Evolutionary conservation across 2,113 vertebrate species (phyloP).

Genomic region (Psilopsiagon aurifrons): DNA sequence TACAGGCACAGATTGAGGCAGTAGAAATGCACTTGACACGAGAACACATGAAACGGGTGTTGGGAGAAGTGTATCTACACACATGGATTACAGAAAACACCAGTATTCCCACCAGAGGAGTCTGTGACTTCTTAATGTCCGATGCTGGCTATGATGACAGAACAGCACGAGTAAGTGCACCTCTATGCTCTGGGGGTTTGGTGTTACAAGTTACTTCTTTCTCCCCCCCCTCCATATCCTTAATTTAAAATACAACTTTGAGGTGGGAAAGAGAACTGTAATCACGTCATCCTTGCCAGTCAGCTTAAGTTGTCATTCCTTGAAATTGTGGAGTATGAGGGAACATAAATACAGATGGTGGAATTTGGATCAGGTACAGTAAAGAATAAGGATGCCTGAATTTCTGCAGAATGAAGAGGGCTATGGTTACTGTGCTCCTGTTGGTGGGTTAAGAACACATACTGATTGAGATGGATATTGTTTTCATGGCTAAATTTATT

Average conservation of each 20-base stretch:
- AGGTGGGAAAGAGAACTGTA: not conserved
- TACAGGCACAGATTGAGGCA: slow-evolving; percentile 82
- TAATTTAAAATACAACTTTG: not conserved
- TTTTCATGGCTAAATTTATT: not conserved
- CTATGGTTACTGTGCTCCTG: not conserved
- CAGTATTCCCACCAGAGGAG: slow-evolving; percentile 89
- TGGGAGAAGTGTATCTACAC: slow-evolving; percentile 94
- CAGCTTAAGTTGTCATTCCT: not conserved
- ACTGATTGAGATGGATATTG: not conserved
- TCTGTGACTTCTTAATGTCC: slow-evolving; percentile 89
- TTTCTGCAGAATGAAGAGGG: not conserved
- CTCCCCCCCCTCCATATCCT: not conserved
- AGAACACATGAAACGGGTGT: slow-evolving; percentile 93
- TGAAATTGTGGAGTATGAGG: not conserved
- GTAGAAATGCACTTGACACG: slow-evolving; percentile 87
- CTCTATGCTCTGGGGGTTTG: not conserved
- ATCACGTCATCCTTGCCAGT: not conserved
- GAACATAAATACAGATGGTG: not conserved
- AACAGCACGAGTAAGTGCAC: slow-evolving; percentile 85
- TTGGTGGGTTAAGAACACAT: not conserved
- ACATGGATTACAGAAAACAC: slow-evolving; percentile 90
- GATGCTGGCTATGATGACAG: slow-evolving; percentile 84
- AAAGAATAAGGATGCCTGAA: not conserved
- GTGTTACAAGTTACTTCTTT: not conserved
- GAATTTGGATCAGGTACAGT: not conserved